Evolutionary conservation across 35 echinoderm and acorn worm species (phyloP), one percentile per base, ranked within the genome.

Genomic region (Ophioderma brevispina): DNA sequence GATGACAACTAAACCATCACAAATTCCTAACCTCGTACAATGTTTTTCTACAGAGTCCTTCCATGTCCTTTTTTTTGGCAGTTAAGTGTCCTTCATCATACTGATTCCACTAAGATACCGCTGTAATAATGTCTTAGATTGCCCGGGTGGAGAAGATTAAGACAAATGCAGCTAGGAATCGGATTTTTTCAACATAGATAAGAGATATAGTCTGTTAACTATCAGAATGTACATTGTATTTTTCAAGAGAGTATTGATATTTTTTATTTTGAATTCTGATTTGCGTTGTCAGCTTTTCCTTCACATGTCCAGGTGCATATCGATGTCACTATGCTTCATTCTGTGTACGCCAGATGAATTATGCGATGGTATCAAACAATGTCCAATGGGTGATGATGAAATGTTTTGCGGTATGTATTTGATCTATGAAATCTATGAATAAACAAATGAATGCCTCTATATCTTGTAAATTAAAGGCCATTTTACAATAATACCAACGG

Each of bases 301-400:
- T 90, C 40, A 93, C 87, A 6, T 98, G 96, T 90, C 52, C 86
- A 0, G 94, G 94, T 5, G 81, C 81, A 23, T 98, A 98, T 52
- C 86, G 84, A 79, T 98, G 96, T 37, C 90, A 81, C 33, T 79
- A 43, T 4, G 77, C 88, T 0, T 78, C 23, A 13, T 81, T 87
- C 32, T 98, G 96, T 77, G n/a, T 98, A 3, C 85, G 78, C 90
- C 85, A 35, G 19, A 13, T 35, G 34, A 95, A 25, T 46, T 93
- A 1, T 98, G 96, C 82, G 96, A 98, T 55, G 93, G 93, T 5
- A 46, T 92, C 38, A 87, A 90, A 56, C 81, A 98, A 13, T 98
- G 96, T 78, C 90, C 90, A 17, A 40, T 39, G 28, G 96, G 96
- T 41, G 96, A 98, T 55, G 96, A 98, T 89, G 96, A 98, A 86